Percentiles rank a stretch among this genome's conserved stretches.
Conservation (phyloP, 37 sponge, comb jelly and placozoan species). For the Agelas oroides region DNA sequence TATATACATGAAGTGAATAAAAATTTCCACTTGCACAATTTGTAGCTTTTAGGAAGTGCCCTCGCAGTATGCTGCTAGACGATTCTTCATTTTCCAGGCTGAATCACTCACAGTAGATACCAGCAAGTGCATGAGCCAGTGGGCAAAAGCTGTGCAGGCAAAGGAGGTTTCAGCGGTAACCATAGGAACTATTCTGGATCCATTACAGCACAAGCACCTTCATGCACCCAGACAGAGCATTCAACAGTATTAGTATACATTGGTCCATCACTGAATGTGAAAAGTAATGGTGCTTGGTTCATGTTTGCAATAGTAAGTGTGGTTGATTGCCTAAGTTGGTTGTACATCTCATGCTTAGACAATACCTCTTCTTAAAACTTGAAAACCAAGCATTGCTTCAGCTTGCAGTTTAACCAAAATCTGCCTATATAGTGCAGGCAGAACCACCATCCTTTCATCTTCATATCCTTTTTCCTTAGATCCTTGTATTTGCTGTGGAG, state of each 20-base stretch:
- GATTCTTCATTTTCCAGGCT: no score
- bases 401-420: not conserved
- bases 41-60: no score
- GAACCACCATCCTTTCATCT: slow-evolving; percentile 9
- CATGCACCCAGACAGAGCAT: slow-evolving; percentile 45
- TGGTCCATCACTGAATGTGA: slow-evolving; percentile 41
- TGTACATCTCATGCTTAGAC: slow-evolving; percentile 22
- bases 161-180: no score
- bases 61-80: no score
- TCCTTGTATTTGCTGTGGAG: not conserved
- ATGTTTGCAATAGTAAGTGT: not conserved
- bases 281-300: slow-evolving; percentile 52
- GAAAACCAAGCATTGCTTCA: slow-evolving; percentile 18
- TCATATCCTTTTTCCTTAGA: not conserved
- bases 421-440: not conserved
- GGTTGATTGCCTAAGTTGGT: slow-evolving; percentile 8
- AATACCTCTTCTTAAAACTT: slow-evolving; percentile 25
- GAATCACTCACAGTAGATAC: no score
- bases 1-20: no score
- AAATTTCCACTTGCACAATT: no score
- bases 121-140: no score
- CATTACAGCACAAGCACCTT: no score
- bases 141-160: no score
- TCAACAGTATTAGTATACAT: slow-evolving; percentile 51
- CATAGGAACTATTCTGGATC: no score